Percentiles rank a stretch among this genome's conserved stretches.
Conservation (phyloP, 2,113 vertebrate species). For the Protomyctophum bolini region DNA sequence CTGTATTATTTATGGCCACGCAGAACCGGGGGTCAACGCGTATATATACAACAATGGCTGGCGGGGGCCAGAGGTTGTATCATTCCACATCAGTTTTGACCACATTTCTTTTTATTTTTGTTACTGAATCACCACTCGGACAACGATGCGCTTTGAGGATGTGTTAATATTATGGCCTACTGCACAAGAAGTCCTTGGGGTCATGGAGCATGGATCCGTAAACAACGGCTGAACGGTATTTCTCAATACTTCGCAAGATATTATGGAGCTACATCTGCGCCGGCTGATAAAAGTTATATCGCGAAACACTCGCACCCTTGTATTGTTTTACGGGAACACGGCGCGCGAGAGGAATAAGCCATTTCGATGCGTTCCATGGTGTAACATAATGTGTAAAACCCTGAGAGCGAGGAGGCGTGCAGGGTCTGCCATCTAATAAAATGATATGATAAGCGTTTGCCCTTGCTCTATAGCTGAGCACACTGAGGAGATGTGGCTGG, state of each 20-base stretch:
- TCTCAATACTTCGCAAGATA: slow-evolving; percentile 6
- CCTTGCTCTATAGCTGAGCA: slow-evolving; percentile 17
- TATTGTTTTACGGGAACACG: background rate
- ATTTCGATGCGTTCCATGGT: slow-evolving; percentile 14
- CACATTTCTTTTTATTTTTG: slow-evolving; percentile 24
- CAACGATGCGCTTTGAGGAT: slow-evolving; percentile 35
- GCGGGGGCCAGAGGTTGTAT: slow-evolving; percentile 38
- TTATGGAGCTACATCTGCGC: slow-evolving; percentile 16
- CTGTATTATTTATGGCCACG: slow-evolving; percentile 47
- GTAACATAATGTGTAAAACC: slow-evolving; percentile 24
- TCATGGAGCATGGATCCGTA: slow-evolving; percentile 24
- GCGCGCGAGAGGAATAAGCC: slow-evolving; percentile 4
- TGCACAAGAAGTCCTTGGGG: slow-evolving; percentile 14
- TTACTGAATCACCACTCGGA: slow-evolving; percentile 21
- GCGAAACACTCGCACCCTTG: no score
- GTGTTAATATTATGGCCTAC: slow-evolving; percentile 27
- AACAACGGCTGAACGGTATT: slow-evolving; percentile 4
- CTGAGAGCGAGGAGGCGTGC: slow-evolving; percentile 26
- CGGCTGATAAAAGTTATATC: slow-evolving; percentile 26
- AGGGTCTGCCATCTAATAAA: slow-evolving; percentile 39
- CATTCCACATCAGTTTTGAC: slow-evolving; percentile 33
- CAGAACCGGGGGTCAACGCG: slow-evolving; percentile 40
- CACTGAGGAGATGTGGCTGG: slow-evolving; percentile 15
- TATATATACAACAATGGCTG: slow-evolving; percentile 39
- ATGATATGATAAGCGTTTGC: slow-evolving; percentile 14